phyloP scores from a whole-genome alignment of 2,113 vertebrate genomes.

The Calonectris borealis region DNA sequence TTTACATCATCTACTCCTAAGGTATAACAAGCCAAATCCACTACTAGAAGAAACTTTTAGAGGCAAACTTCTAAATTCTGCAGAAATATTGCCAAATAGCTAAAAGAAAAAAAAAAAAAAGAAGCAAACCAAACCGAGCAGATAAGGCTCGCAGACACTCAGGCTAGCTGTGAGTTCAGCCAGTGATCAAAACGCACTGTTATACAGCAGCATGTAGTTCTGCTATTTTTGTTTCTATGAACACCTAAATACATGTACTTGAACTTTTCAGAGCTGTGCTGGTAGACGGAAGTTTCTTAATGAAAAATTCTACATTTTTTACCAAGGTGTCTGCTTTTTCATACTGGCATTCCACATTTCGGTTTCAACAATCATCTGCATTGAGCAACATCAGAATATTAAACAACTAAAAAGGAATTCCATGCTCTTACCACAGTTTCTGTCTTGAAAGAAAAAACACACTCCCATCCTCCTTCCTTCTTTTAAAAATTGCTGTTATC shows the following conservation, averaged over 20 bases:
- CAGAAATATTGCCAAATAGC: background rate
- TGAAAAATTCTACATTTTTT: background rate
- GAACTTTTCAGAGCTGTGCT: background rate
- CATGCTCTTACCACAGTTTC: background rate
- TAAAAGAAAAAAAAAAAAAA: background rate
- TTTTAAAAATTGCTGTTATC: background rate
- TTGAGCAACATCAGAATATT: background rate
- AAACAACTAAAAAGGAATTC: background rate
- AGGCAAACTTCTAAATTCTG: background rate
- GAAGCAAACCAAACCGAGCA: background rate
- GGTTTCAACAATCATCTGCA: background rate
- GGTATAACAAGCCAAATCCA: background rate
- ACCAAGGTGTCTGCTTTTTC: background rate
- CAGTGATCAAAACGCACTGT: background rate
- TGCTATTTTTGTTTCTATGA: background rate
- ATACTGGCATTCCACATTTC: background rate
- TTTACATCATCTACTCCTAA: background rate
- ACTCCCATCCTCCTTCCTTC: background rate
- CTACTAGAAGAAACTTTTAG: background rate
- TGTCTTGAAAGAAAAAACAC: background rate
- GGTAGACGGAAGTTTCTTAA: background rate
- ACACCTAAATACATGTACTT: rapidly evolving
- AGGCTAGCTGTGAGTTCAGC: background rate
- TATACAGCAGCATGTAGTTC: background rate
- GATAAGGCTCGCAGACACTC: background rate